Conservation (phyloP, 2,797 vertebrate genomes). For the Austrolebias charrua region DNA sequence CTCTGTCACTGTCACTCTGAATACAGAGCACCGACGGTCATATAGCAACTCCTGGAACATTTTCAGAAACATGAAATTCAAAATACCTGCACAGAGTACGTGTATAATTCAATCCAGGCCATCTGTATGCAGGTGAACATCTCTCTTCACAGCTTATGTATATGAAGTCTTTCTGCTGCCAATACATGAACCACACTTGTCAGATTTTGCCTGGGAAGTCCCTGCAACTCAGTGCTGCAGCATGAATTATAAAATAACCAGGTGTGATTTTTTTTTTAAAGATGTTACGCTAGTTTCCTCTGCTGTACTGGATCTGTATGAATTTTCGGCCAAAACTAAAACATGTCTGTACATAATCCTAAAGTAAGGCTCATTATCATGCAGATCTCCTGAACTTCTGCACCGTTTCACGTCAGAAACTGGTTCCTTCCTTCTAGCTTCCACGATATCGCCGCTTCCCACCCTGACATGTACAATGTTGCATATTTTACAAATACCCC, state of each 20-base stretch:
- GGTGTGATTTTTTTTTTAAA: conserved; percentile 27
- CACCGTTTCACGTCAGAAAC: conserved; percentile 49
- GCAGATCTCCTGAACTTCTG: conserved; percentile 32
- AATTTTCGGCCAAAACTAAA: conserved; percentile 32
- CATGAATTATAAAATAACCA: conserved; percentile 23
- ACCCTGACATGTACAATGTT: conserved; percentile 25
- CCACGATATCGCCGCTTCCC: conserved; percentile 1
- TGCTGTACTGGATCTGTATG: conserved; percentile 24
- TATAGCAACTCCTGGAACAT: conserved; percentile 2
- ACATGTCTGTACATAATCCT: conserved; percentile 16
- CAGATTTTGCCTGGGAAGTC: conserved; percentile 38
- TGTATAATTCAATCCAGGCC: conserved; percentile 1
- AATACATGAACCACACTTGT: conserved; percentile 16
- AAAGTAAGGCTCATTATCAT: conserved; percentile 12
- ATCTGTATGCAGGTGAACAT: background rate
- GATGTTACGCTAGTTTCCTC: conserved; percentile 37
- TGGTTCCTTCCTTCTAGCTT: conserved; percentile 43
- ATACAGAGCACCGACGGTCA: background rate
- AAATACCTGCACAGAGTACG: conserved; percentile 6
- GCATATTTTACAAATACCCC: conserved; percentile 71
- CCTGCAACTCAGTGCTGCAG: conserved; percentile 13
- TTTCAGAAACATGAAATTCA: conserved; percentile 10
- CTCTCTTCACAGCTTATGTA: conserved; percentile 12
- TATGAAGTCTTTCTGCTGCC: conserved; percentile 12
- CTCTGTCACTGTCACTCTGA: conserved; percentile 8